Percentiles rank a stretch among this genome's conserved stretches.
These are phyloP conservation scores for Temnothorax ravouxi DNA, from an alignment of 2,888 invertebrate genomes.

Conservation along the genomic window DNA sequence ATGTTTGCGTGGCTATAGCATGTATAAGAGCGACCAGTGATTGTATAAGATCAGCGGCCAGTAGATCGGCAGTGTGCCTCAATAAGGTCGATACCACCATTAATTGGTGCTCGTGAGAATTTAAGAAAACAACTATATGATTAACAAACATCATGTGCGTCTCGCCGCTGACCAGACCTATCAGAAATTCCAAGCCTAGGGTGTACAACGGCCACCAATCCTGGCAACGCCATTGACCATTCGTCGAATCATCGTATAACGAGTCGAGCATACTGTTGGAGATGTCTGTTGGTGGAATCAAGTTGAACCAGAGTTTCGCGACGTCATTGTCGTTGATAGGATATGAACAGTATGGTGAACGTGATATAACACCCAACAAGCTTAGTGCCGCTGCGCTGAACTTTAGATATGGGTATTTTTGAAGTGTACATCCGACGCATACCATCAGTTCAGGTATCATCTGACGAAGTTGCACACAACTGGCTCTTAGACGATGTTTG, in stretches of 20 bases:
- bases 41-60: slow-evolving; percentile 84
- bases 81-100: slow-evolving; percentile 83
- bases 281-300: slow-evolving; percentile 82
- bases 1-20: slow-evolving; percentile 79
- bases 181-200: slow-evolving; percentile 83
- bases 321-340: slow-evolving; percentile 81
- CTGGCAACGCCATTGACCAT: slow-evolving; percentile 83
- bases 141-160: slow-evolving; percentile 76
- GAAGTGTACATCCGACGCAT: slow-evolving; percentile 81
- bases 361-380: slow-evolving; percentile 80
- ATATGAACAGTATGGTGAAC: slow-evolving; percentile 79
- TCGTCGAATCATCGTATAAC: slow-evolving; percentile 81
- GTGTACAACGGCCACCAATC: slow-evolving; percentile 85
- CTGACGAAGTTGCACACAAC: slow-evolving; percentile 80
- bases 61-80: slow-evolving; percentile 83
- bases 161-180: slow-evolving; percentile 80
- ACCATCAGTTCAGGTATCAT: slow-evolving; percentile 82
- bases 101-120: slow-evolving; percentile 83
- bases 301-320: slow-evolving; percentile 82
- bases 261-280: slow-evolving; percentile 82
- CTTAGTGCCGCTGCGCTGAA: slow-evolving; percentile 83
- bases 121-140: slow-evolving; percentile 80
- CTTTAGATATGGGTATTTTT: slow-evolving; percentile 80
- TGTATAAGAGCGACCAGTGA: slow-evolving; percentile 84
- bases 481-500: slow-evolving; percentile 72